A percentile compares a stretch with the other conserved stretches of the same genome.
phyloP scores from a whole-genome alignment of 1,140 invertebrate species.

The Bombus confusus region DNA sequence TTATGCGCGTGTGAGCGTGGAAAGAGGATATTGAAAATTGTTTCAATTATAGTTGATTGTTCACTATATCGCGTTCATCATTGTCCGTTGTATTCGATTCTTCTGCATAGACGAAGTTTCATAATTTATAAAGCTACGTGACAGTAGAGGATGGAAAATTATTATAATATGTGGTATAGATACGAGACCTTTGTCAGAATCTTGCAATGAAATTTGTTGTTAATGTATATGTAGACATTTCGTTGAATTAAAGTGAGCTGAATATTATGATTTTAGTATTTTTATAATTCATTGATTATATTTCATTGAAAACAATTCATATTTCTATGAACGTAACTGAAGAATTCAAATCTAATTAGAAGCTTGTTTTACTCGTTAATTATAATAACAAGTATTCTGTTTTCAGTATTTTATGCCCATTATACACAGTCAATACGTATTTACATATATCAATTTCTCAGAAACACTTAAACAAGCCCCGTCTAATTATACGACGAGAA shows the following conservation, averaged over 20 bases:
- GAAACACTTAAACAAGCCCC: too few relatives aligned
- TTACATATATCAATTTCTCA: too few relatives aligned
- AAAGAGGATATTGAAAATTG: constrained; percentile 19
- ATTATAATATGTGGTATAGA: not conserved
- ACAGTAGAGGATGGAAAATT: not conserved
- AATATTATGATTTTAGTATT: not conserved
- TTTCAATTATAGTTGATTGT: constrained; percentile 14
- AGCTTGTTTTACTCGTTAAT: too few relatives aligned
- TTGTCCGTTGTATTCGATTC: not conserved
- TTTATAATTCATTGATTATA: too few relatives aligned
- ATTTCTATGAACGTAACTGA: too few relatives aligned
- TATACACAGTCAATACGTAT: too few relatives aligned
- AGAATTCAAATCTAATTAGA: too few relatives aligned
- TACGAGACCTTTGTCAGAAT: not conserved
- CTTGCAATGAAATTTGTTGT: not conserved
- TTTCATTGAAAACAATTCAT: too few relatives aligned
- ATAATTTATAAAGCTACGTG: not conserved
- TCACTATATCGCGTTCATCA: not conserved
- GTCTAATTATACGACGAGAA: too few relatives aligned
- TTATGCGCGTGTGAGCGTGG: not conserved
- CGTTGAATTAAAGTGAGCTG: not conserved
- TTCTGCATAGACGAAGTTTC: not conserved
- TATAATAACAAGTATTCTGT: too few relatives aligned
- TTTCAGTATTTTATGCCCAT: too few relatives aligned
- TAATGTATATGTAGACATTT: not conserved